These are phyloP conservation scores for Cataglyphis hispanica DNA, from an alignment of 1,140 invertebrate genomes.

Conservation along the genomic window DNA sequence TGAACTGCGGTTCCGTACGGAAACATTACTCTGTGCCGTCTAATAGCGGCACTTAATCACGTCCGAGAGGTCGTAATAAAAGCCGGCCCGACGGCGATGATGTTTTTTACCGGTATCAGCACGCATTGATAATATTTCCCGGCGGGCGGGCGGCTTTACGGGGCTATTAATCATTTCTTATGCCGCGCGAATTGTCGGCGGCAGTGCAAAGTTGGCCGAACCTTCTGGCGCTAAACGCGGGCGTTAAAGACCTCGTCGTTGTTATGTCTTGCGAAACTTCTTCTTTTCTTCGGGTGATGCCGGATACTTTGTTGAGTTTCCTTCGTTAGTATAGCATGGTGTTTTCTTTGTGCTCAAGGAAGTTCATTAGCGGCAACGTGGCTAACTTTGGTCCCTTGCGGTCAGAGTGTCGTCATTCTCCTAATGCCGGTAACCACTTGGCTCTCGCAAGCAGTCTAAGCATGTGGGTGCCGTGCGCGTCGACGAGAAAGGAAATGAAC, in stretches of 20 bases:
- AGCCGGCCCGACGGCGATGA: background rate
- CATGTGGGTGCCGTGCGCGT: slow-evolving; percentile 1
- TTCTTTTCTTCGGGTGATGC: slow-evolving; percentile 48
- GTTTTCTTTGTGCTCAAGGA: slow-evolving; percentile 61
- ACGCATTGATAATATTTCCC: slow-evolving; percentile 52
- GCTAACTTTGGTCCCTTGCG: slow-evolving; percentile 59
- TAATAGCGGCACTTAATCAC: slow-evolving; percentile 46
- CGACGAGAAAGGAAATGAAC: slow-evolving; percentile 42
- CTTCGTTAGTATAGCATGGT: slow-evolving; percentile 57
- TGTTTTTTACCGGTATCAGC: slow-evolving; percentile 21
- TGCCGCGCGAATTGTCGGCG: slow-evolving; percentile 25
- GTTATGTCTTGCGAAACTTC: slow-evolving; percentile 49
- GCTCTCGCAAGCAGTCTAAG: slow-evolving; percentile 21
- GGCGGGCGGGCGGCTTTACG: background rate
- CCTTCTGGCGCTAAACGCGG: slow-evolving; percentile 41
- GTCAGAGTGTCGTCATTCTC: slow-evolving; percentile 56
- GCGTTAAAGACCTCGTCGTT: slow-evolving; percentile 53
- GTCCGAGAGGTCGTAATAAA: slow-evolving; percentile 23
- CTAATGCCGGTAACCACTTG: slow-evolving; percentile 56
- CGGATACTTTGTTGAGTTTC: slow-evolving; percentile 54
- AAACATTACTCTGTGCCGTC: slow-evolving; percentile 16
- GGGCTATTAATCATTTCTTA: slow-evolving; percentile 53
- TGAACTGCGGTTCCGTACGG: background rate
- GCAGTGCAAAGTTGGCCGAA: slow-evolving; percentile 29
- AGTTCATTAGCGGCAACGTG: slow-evolving; percentile 59